Evolutionary conservation across 1,140 invertebrate genomes (phyloP).

Genomic region (Diabrotica virgifera): DNA sequence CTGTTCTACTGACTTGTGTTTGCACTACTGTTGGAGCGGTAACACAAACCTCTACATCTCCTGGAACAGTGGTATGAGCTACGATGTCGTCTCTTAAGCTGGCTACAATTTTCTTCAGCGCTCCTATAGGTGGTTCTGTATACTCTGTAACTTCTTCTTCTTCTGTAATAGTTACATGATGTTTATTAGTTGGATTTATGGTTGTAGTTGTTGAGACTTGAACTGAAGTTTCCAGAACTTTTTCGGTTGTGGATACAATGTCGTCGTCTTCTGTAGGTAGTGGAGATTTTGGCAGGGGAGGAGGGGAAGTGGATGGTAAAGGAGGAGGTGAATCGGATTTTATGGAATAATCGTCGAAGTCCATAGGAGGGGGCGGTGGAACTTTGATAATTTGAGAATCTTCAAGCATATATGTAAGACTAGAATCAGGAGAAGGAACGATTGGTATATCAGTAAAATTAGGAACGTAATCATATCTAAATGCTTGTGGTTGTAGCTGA

Average conservation of each 20-base stretch:
- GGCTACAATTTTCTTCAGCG: neutral
- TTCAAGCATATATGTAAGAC: constrained; percentile 13
- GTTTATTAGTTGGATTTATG: neutral
- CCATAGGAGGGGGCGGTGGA: constrained; percentile 30
- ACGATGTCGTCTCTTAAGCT: neutral
- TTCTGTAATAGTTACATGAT: neutral
- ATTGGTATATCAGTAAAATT: neutral
- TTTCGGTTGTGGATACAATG: neutral
- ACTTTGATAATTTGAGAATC: constrained; percentile 27
- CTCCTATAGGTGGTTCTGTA: neutral
- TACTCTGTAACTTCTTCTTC: neutral
- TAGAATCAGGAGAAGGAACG: neutral
- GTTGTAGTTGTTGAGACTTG: neutral
- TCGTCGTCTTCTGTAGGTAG: constrained; percentile 9
- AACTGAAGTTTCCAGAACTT: neutral
- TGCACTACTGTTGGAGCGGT: neutral
- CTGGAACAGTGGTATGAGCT: neutral
- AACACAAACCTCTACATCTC: neutral
- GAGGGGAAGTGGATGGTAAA: constrained; percentile 24
- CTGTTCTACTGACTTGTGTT: too few species aligned
- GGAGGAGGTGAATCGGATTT: constrained; percentile 12
- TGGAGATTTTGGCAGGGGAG: constrained; percentile 18
- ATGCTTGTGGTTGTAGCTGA: constrained; percentile 5
- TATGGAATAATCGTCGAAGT: constrained; percentile 10
- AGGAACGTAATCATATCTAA: neutral